Conservation (phyloP, 2,888 invertebrate species). For the Andrena chrysosceles region DNA sequence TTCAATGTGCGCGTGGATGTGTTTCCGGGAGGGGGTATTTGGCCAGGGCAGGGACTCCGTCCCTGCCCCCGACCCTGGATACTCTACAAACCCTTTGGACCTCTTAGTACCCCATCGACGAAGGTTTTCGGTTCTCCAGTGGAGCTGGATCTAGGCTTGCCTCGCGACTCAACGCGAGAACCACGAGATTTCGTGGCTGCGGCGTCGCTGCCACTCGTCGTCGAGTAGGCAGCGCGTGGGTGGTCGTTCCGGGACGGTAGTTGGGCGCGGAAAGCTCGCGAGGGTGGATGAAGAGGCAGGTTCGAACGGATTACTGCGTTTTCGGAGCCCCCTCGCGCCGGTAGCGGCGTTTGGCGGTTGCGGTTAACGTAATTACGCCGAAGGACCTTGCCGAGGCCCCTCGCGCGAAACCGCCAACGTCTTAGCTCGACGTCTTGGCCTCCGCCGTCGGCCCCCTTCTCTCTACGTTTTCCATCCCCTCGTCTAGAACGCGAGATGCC, state of each 20-base stretch:
- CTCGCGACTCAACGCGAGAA: slow-evolving; percentile 17
- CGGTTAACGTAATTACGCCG: slow-evolving; percentile 84
- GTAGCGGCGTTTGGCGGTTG: slow-evolving; percentile 81
- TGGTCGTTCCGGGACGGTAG: slow-evolving; percentile 23
- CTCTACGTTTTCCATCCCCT: slow-evolving; percentile 62
- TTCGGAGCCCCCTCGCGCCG: slow-evolving; percentile 70
- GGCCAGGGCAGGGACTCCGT: background rate
- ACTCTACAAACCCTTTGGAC: slow-evolving; percentile 78
- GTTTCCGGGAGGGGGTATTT: slow-evolving; percentile 60
- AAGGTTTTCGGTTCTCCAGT: background rate
- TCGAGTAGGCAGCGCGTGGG: slow-evolving; percentile 33
- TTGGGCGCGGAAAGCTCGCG: slow-evolving; percentile 43
- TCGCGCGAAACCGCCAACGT: slow-evolving; percentile 83
- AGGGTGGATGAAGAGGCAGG: slow-evolving; percentile 61
- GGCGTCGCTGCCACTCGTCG: slow-evolving; percentile 20
- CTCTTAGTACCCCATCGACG: background rate
- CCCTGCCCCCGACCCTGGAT: slow-evolving; percentile 75
- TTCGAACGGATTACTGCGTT: slow-evolving; percentile 73
- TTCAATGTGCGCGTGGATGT: slow-evolving; percentile 70
- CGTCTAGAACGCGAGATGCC: slow-evolving; percentile 31
- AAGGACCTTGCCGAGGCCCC: slow-evolving; percentile 79
- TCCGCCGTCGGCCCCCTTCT: slow-evolving; percentile 53
- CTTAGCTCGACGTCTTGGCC: slow-evolving; percentile 77
- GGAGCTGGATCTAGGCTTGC: background rate
- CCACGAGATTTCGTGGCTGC: slow-evolving; percentile 16